phyloP scores from a whole-genome alignment of 2,113 vertebrate species.

The Lathamus discolor region DNA sequence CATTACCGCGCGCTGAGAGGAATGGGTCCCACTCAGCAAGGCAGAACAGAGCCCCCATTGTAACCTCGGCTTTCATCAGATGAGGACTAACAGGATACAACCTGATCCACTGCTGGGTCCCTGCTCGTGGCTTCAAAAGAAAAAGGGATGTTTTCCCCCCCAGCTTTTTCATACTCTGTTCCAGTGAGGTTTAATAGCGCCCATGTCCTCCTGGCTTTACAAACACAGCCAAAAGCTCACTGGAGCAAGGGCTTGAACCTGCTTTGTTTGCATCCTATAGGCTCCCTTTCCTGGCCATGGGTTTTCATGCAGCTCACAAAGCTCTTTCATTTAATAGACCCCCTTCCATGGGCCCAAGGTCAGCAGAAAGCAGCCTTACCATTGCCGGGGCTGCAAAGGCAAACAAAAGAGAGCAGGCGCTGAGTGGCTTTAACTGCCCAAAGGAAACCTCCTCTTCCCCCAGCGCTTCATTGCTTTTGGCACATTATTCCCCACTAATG shows the following conservation, averaged over 20 bases:
- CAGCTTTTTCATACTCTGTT: neutral
- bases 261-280: neutral
- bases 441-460: neutral
- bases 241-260: neutral
- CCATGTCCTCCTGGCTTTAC: neutral
- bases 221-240: neutral
- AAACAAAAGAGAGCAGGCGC: neutral
- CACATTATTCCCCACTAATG: neutral
- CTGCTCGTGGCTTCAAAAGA: neutral
- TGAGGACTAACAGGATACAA: neutral
- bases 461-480: neutral
- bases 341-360: neutral
- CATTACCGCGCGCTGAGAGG: neutral
- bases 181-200: neutral
- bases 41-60: neutral
- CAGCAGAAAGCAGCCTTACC: neutral
- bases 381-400: neutral
- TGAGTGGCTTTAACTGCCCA: neutral
- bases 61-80: neutral
- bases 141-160: neutral
- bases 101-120: neutral
- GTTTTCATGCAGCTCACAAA: neutral
- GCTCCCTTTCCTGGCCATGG: neutral
- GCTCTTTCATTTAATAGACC: neutral
- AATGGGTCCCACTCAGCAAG: neutral